Conservation (phyloP, 2,888 invertebrate genomes). For the Tethea ocularis region DNA sequence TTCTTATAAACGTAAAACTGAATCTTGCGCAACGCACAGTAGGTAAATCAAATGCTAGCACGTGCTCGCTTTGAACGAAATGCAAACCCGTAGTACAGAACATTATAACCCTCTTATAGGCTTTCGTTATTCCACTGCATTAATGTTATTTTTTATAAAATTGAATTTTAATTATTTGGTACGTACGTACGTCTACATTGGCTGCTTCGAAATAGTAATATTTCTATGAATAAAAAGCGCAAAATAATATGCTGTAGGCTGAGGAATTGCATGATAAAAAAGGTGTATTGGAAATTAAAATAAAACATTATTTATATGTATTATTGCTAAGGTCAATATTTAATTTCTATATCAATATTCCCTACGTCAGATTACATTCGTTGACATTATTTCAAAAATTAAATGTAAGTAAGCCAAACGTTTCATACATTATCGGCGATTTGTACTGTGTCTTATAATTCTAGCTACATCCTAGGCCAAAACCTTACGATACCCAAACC, state of each 20-base stretch:
- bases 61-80: not conserved
- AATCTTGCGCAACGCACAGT: not conserved
- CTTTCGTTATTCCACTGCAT: not conserved
- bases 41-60: not conserved
- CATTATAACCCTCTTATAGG: not conserved
- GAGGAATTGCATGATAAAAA: not conserved
- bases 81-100: not conserved
- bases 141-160: no score
- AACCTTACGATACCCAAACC: conserved; percentile 84
- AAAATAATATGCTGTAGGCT: not conserved
- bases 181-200: no score
- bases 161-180: no score
- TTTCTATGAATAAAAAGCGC: not conserved
- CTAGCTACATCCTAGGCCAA: conserved; percentile 84
- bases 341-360: conserved; percentile 81
- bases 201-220: no score
- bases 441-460: conserved; percentile 83
- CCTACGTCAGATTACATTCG: conserved; percentile 85
- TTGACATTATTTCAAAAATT: conserved; percentile 81
- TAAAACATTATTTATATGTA: conserved; percentile 71
- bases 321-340: conserved; percentile 85
- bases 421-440: conserved; percentile 78
- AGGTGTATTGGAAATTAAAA: conserved; percentile 35
- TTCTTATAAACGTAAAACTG: no score
- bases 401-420: conserved; percentile 81